phyloP scores from a whole-genome alignment of 1,140 invertebrate genomes.

The Drosophila varians region DNA sequence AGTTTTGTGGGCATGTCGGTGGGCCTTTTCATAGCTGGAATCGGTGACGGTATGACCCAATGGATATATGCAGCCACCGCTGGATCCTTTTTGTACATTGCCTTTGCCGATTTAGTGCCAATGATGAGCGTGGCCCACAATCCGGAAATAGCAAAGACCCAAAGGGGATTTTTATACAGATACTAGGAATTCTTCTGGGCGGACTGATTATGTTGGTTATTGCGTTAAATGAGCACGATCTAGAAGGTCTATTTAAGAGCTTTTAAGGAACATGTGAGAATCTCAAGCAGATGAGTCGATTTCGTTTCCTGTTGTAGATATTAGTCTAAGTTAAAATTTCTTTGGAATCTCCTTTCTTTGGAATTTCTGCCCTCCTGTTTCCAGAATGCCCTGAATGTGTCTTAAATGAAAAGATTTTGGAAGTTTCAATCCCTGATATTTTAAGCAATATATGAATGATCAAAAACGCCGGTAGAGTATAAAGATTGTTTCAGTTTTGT shows the following conservation, averaged over 20 bases:
- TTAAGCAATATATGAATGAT: neutral
- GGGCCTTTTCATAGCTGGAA: slow-evolving; percentile 89
- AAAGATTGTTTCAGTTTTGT: slow-evolving; percentile 15
- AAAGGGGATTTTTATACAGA: slow-evolving; percentile 84
- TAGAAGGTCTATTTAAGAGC: slow-evolving; percentile 85
- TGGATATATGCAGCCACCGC: slow-evolving; percentile 92
- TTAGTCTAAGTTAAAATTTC: slow-evolving; percentile 13
- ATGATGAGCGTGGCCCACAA: slow-evolving; percentile 84
- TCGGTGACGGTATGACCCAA: slow-evolving; percentile 86
- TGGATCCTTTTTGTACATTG: slow-evolving; percentile 93
- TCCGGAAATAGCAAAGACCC: slow-evolving; percentile 83
- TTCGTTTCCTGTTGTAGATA: slow-evolving; percentile 25
- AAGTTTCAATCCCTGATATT: slow-evolving; percentile 2
- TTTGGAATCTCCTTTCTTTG: slow-evolving; percentile 35
- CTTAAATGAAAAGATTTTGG: too few relatives aligned
- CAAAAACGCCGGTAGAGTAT: neutral
- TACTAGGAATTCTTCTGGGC: slow-evolving; percentile 88
- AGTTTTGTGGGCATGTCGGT: slow-evolving; percentile 90
- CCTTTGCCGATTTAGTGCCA: slow-evolving; percentile 90
- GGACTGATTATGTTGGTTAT: slow-evolving; percentile 90
- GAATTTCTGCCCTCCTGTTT: slow-evolving; percentile 9
- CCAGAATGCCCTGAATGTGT: too few relatives aligned
- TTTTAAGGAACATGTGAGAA: slow-evolving; percentile 23
- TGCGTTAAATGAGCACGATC: slow-evolving; percentile 89
- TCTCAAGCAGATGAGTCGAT: slow-evolving; percentile 4